Percentiles rank a stretch among this genome's conserved stretches.
Conservation (phyloP, 2,888 invertebrate genomes). For the Parnassius mnemosyne region DNA sequence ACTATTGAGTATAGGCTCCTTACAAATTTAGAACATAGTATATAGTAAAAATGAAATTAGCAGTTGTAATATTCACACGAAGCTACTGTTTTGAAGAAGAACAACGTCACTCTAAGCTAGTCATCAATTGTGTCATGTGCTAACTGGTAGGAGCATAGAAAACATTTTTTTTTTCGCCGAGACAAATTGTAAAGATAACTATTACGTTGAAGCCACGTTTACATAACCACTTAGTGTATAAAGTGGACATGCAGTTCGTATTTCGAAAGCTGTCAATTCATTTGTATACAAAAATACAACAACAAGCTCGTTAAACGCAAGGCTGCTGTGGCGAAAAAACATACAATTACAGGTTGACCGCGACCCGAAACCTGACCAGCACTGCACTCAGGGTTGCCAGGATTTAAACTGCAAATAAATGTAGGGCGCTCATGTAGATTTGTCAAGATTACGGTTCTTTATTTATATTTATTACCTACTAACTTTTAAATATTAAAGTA, state of each 20-base stretch:
- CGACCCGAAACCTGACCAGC: conserved; percentile 48
- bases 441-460: not conserved
- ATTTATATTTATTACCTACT: too few species aligned
- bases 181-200: too few species aligned
- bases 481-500: too few species aligned
- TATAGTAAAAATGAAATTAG: too few species aligned
- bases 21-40: too few species aligned
- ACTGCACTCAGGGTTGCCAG: conserved; percentile 20
- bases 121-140: conserved; percentile 27
- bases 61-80: too few species aligned
- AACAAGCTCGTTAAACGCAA: conserved; percentile 53
- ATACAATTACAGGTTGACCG: conserved; percentile 55
- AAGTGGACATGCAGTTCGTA: conserved; percentile 25
- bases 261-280: conserved; percentile 42
- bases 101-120: not conserved
- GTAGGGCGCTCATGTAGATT: conserved; percentile 8
- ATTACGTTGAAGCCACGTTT: conserved; percentile 28
- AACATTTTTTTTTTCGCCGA: too few species aligned
- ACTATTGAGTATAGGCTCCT: too few species aligned
- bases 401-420: conserved; percentile 7
- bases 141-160: conserved; percentile 10
- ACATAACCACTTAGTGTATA: conserved; percentile 33
- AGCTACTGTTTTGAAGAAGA: too few species aligned
- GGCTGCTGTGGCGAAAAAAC: conserved; percentile 49
- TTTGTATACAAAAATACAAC: conserved; percentile 43